Conservation (phyloP, 1,140 invertebrate species). For the Diachasmimorpha longicaudata region DNA sequence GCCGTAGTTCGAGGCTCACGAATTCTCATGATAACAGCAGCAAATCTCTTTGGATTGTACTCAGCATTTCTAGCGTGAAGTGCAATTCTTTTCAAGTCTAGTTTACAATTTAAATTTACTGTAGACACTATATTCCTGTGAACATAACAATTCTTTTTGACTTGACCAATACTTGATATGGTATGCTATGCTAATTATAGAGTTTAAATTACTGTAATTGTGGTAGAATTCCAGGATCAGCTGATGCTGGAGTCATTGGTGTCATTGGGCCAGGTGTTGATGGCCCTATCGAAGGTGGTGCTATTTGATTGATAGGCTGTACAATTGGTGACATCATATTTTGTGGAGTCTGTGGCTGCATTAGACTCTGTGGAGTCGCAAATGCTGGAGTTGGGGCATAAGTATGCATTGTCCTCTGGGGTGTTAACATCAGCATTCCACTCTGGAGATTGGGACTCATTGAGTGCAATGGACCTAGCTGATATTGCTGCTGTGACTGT, state of each 20-base stretch:
- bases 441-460: conserved; percentile 63
- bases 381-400: conserved; percentile 70
- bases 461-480: conserved; percentile 66
- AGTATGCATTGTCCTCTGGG: conserved; percentile 74
- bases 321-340: conserved; percentile 86
- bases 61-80: conserved; percentile 99
- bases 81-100: conserved; percentile 97
- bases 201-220: conserved; percentile 81
- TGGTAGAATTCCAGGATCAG: conserved; percentile 91
- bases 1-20: conserved; percentile 98
- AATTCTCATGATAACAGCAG: conserved; percentile 99
- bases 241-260: conserved; percentile 92
- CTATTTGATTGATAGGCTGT: conserved; percentile 65
- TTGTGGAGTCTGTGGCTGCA: conserved; percentile 90
- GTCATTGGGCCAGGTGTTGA: conserved; percentile 85
- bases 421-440: conserved; percentile 65
- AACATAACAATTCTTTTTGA: conserved; percentile 37
- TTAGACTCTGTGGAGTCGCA: conserved; percentile 75
- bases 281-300: conserved; percentile 70
- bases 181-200: conserved; percentile 4
- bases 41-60: conserved; percentile 99
- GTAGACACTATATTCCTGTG: conserved; percentile 96
- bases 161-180: no score
- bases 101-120: conserved; percentile 94
- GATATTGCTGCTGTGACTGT: conserved; percentile 48